These are phyloP conservation scores for Phocides pigmalion DNA, from an alignment of 1,140 invertebrate species.

Conservation along the genomic window DNA sequence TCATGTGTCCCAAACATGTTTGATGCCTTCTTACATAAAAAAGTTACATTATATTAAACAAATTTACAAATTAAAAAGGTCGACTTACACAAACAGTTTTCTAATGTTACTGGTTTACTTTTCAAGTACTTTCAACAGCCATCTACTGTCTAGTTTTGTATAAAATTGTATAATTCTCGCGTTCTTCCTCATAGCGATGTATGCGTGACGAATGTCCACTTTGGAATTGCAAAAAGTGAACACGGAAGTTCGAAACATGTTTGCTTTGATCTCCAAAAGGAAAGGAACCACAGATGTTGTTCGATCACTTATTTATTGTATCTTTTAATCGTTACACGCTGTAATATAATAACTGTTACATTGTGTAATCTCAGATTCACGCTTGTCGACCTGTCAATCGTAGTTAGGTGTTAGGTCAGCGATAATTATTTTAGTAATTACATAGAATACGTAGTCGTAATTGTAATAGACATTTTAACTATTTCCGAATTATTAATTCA, in stretches of 20 bases:
- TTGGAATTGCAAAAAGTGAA: neutral
- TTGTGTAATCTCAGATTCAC: neutral
- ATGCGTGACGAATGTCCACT: conserved; percentile 4
- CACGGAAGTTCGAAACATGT: conserved; percentile 8
- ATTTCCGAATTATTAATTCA: no score
- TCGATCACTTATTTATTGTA: neutral
- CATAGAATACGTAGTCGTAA: neutral
- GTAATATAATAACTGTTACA: neutral
- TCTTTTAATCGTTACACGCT: neutral
- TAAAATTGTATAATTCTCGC: neutral
- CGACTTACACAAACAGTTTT: no score
- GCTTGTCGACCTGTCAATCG: neutral
- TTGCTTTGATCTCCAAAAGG: conserved; percentile 11
- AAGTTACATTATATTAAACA: no score
- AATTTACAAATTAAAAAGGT: no score
- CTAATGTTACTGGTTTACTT: no score
- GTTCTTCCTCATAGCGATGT: neutral
- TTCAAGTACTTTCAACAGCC: neutral
- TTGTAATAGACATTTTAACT: neutral
- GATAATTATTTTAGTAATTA: neutral
- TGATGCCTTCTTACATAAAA: no score
- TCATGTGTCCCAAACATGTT: no score
- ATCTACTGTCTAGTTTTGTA: neutral
- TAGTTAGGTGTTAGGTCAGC: neutral
- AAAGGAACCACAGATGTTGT: conserved; percentile 1